These are phyloP conservation scores for Chorisops tibialis DNA, from an alignment of 2,888 invertebrate species.

Conservation along the genomic window DNA sequence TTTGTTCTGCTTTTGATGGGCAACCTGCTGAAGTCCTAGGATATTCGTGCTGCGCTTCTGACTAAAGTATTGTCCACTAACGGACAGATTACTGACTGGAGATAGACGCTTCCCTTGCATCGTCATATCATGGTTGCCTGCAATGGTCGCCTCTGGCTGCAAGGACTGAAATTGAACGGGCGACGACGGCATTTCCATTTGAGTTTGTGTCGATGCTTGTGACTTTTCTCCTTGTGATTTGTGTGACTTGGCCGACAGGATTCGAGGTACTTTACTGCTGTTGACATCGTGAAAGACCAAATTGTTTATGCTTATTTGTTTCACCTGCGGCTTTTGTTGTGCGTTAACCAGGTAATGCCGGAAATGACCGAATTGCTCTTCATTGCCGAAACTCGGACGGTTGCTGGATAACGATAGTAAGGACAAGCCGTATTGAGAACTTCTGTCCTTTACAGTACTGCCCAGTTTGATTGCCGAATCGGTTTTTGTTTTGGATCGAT, in stretches of 20 bases:
- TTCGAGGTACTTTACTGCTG: slow-evolving; percentile 19
- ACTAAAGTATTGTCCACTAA: slow-evolving; percentile 32
- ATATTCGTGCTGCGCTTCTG: slow-evolving; percentile 33
- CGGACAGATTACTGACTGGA: slow-evolving; percentile 25
- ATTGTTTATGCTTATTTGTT: slow-evolving; percentile 35
- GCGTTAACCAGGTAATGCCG: slow-evolving; percentile 30
- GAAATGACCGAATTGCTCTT: slow-evolving; percentile 30
- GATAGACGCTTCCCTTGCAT: slow-evolving; percentile 30
- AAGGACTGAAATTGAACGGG: slow-evolving; percentile 48
- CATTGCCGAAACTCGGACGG: slow-evolving; percentile 25
- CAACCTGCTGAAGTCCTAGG: slow-evolving; percentile 30
- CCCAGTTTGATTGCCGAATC: slow-evolving; percentile 13
- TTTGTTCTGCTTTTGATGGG: slow-evolving; percentile 13
- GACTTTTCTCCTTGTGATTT: slow-evolving; percentile 18
- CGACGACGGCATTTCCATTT: slow-evolving; percentile 38
- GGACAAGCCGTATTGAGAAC: slow-evolving; percentile 29
- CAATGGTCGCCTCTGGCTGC: slow-evolving; percentile 38
- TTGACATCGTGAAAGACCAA: slow-evolving; percentile 32
- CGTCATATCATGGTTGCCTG: slow-evolving; percentile 27
- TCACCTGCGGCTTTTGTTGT: slow-evolving; percentile 26
- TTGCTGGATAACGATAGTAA: slow-evolving; percentile 26
- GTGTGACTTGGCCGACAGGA: slow-evolving; percentile 33
- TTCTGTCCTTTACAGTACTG: slow-evolving; percentile 23
- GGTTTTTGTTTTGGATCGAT: slow-evolving; percentile 19
- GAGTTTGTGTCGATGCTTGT: slow-evolving; percentile 23